These are phyloP conservation scores for Lithobates sylvaticus DNA, from an alignment of 2,797 vertebrate species.

Conservation along the genomic window DNA sequence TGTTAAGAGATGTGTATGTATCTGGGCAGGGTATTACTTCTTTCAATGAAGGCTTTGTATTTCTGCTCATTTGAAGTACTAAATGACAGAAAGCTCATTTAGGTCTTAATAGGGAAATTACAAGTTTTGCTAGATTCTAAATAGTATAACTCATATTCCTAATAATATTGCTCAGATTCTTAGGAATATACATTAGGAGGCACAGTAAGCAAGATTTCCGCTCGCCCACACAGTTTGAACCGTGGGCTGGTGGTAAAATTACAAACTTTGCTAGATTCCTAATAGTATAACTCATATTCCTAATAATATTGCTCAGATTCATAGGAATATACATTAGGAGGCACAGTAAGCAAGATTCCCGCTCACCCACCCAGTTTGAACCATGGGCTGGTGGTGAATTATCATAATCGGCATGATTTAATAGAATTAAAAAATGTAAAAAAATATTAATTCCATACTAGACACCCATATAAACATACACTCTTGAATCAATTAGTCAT, in stretches of 20 bases:
- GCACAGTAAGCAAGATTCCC: not conserved
- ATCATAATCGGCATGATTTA: not conserved
- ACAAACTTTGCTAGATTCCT: too few species aligned
- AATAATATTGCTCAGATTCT: not conserved
- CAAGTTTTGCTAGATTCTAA: too few species aligned
- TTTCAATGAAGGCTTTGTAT: not conserved
- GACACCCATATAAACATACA: too few species aligned
- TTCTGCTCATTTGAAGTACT: not conserved
- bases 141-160: too few species aligned
- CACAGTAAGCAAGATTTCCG: not conserved
- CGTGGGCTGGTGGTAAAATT: not conserved
- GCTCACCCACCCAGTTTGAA: not conserved
- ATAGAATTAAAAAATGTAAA: too few species aligned
- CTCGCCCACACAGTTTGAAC: not conserved
- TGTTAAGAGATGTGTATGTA: not conserved
- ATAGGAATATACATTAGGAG: too few species aligned
- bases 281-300: too few species aligned
- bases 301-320: not conserved
- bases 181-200: too few species aligned
- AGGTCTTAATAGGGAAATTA: not conserved
- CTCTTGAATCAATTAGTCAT: too few species aligned
- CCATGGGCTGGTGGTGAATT: too few species aligned
- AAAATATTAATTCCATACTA: too few species aligned
- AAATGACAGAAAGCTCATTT: not conserved
- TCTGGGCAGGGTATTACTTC: not conserved